Evolutionary conservation across 2,113 vertebrate genomes (phyloP).

Genomic region (Narcine bancroftii): DNA sequence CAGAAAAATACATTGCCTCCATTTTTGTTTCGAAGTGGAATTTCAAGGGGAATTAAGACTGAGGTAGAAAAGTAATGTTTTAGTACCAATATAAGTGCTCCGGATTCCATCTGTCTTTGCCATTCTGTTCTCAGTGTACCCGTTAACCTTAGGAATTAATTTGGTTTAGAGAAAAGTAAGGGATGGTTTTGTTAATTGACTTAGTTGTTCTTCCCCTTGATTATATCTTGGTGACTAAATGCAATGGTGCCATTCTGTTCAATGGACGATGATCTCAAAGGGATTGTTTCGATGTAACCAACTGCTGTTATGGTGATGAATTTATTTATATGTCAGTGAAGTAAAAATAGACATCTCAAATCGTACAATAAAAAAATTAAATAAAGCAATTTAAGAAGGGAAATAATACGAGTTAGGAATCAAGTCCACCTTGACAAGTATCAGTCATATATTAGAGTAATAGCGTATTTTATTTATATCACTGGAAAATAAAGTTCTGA

Average conservation of each 20-base stretch:
- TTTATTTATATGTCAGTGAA: neutral
- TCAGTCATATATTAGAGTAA: neutral
- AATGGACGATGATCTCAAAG: neutral
- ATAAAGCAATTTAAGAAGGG: neutral
- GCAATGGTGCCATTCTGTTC: neutral
- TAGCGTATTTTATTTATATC: neutral
- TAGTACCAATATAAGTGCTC: conserved; percentile 44
- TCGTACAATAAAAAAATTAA: neutral
- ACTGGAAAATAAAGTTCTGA: neutral
- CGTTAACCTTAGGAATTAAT: conserved; percentile 44
- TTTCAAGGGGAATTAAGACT: neutral
- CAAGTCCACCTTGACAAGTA: neutral
- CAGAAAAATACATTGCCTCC: neutral
- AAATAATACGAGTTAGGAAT: neutral
- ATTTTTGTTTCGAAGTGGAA: neutral
- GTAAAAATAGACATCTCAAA: neutral
- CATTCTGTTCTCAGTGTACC: conserved; percentile 43
- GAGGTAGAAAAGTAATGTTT: conserved; percentile 41
- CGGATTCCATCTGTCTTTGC: conserved; percentile 38
- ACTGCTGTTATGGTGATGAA: neutral
- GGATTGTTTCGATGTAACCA: neutral
- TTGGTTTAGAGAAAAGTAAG: no score
- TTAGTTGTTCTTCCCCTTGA: neutral
- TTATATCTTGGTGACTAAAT: neutral
- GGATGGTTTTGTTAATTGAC: neutral